Base-by-base conservation (phyloP, 2,888 invertebrate species). In the Agrypnus murinus region DNA sequence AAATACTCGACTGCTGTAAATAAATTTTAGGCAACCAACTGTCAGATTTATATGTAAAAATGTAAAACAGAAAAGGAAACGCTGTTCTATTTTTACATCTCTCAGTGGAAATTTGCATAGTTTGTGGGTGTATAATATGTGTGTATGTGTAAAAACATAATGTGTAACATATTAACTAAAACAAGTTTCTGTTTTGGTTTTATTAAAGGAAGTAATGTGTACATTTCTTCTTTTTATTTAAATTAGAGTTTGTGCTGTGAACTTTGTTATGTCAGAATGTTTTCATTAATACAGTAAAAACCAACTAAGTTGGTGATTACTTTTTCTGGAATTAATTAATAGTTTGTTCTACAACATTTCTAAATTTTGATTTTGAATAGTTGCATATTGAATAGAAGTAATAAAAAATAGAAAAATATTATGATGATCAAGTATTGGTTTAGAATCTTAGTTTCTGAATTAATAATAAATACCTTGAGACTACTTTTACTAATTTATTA, bases 31-130 rank as follows among this genome's bases (percentile, higher is more conserved):
- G 50, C 32, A 32, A 50, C n/a, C 31, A 31, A 50, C 31, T 50
- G 50, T 50, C 50, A 1, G 14, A 31, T 50, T 25, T 25, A 25
- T 55, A 55, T 34, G 55, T 55, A 55, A 55, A 55, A 55, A 55
- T 55, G 36, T 36, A 17, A 55, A 12, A 15, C 55, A 55, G n/a
- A 31, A 3, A 36, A 25, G 25, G 25, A 55, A 55, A 55, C 34
- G 34, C 34, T 9, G 55, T 55, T 55, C 55, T 17, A n/a, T 34
- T 55, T 55, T 55, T 55, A 15, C 15, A 55, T 6, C 36, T 55
- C 32, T 55, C 55, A 55, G 55, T 55, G 34, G 36, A 55, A 36
- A 55, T 55, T 55, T 55, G 10, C 55, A 55, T 55, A 55, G 1
- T 36, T 55, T 17, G 55, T 55, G 36, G 55, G 55, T 36, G 55